These are phyloP conservation scores for Steinernema scapterisci DNA, from an alignment of 2,888 invertebrate genomes.

Conservation along the genomic window DNA sequence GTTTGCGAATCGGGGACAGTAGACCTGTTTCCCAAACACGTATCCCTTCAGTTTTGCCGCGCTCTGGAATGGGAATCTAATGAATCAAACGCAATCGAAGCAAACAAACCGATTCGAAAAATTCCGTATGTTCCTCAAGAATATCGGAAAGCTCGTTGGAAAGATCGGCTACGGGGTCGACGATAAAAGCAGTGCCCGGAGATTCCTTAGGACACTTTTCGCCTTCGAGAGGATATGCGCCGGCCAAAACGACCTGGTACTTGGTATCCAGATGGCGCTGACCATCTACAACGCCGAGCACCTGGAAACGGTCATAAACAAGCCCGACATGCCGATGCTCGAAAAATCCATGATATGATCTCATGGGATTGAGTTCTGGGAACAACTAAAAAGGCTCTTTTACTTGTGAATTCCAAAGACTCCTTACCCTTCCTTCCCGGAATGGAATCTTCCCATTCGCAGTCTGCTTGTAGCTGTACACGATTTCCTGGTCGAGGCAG, in stretches of 20 bases:
- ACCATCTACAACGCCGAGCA: background rate
- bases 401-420: background rate
- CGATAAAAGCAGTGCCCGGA: background rate
- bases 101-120: background rate
- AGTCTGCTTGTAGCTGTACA: background rate
- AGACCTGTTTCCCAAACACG: conserved; percentile 8
- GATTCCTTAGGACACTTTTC: background rate
- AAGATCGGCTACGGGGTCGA: background rate
- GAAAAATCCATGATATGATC: background rate
- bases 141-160: background rate
- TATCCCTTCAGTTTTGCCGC: background rate
- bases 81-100: background rate
- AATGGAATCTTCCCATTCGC: background rate
- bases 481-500: background rate
- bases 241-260: background rate
- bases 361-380: background rate
- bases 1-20: background rate
- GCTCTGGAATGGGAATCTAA: background rate
- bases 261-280: background rate
- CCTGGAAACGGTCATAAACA: conserved; percentile 8
- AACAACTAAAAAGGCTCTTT: background rate
- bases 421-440: background rate
- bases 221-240: background rate
- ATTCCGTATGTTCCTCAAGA: background rate
- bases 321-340: background rate